Evolutionary conservation across 2,113 vertebrate species (phyloP).

Genomic region (Procavia capensis): DNA sequence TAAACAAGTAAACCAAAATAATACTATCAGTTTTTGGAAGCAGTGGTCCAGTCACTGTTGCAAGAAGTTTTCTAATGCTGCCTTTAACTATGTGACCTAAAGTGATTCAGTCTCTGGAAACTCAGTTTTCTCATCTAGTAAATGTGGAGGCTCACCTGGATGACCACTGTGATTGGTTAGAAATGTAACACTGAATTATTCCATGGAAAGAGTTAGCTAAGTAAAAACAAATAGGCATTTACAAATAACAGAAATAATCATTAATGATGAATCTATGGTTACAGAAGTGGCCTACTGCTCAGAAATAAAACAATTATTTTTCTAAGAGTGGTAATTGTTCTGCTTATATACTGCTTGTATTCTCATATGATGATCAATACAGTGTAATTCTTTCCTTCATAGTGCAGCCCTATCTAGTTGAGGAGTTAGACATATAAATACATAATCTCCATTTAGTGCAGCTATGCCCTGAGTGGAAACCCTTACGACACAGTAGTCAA

Average conservation of each 20-base stretch:
- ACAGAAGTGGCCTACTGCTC: not conserved
- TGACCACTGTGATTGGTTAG: not conserved
- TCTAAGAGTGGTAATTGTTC: not conserved
- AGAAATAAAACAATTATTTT: not conserved
- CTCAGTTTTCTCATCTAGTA: slow-evolving; percentile 3
- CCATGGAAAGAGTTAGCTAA: not conserved
- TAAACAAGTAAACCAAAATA: not conserved
- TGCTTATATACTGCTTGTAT: not conserved
- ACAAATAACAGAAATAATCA: not conserved
- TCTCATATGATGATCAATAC: not conserved
- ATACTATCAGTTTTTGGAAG: not conserved
- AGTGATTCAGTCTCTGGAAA: not conserved
- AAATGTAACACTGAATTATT: slow-evolving; percentile 6
- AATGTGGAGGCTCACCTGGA: not conserved
- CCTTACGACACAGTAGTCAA: no score
- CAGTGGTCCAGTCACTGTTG: not conserved
- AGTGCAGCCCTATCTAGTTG: not conserved
- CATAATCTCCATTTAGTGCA: not conserved
- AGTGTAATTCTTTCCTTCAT: not conserved
- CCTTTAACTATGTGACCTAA: not conserved
- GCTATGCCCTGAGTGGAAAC: not conserved
- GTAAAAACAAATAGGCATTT: not conserved
- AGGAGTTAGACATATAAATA: not conserved
- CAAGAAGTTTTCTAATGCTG: not conserved
- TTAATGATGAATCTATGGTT: not conserved